Base-by-base conservation (phyloP, 2,888 invertebrate genomes). In the Dynastes grantii region DNA sequence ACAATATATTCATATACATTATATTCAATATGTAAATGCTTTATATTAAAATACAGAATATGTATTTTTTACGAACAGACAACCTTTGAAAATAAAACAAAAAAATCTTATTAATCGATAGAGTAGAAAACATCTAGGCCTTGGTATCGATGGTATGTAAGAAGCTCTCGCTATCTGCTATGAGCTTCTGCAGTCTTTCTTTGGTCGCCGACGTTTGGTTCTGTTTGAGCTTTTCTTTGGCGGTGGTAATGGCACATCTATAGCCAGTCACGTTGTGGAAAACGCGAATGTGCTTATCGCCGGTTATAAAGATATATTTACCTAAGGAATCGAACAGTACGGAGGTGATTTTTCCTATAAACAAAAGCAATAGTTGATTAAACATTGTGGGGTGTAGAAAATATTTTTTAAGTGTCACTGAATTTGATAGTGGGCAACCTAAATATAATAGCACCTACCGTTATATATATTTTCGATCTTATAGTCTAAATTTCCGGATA, bases 251-350 rank as follows among this genome's bases (percentile, higher is more conserved):
- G 65, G 86, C 88, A 82, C 88, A 89, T 77, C 90, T 90, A 84
- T 92, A 92, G 4, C 94, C 95, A n/a, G 93, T 91, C 5, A 95
- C 90, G 84, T 97, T 97, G 87, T 95, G 94, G 84, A 97, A 93
- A 75, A 97, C 91, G 58, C 95, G 91, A 11, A 97, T 92, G 68
- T 93, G 93, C 81, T 92, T 93, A 83, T 96, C 96, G 13, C 95
- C 96, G 77, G 94, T 91, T 0, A 93, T 92, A 82, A 95, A 90
- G 63, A 97, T 85, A 85, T 93, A 94, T 85, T 94, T 93, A 29
- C 95, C 94, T 80, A 92, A 91, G 2, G 94, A 91, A 86, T 96
- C 95, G 87, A 97, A 97, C 80, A 91, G 88, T 84, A 97, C 88
- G 80, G 92, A 90, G 70, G 91, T 92, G 82, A 96, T 92, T 45